Percentiles rank a stretch among this genome's conserved stretches.
These are phyloP conservation scores for Blastomussa wellsi DNA, from an alignment of 92 coral and sea anemone genomes.

Conservation along the genomic window DNA sequence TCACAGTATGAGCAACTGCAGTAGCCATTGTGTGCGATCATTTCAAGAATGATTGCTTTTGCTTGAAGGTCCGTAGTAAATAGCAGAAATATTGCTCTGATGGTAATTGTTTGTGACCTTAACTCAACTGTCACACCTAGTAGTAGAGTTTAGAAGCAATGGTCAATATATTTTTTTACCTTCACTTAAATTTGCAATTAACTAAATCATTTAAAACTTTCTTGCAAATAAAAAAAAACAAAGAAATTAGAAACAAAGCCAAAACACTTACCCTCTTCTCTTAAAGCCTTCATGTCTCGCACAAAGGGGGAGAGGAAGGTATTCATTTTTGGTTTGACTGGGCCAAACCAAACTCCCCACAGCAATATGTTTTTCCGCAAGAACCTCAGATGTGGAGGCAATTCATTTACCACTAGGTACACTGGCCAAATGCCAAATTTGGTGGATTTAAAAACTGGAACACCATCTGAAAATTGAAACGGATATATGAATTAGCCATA, in stretches of 20 bases:
- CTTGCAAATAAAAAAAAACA: no score
- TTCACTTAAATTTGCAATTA: no score
- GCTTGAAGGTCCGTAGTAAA: conserved; percentile 24
- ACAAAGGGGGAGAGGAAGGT: conserved; percentile 1
- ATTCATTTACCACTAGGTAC: conserved; percentile 8
- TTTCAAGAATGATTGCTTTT: conserved; percentile 5
- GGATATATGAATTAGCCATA: no score
- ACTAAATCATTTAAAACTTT: no score
- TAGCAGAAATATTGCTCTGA: conserved; percentile 9
- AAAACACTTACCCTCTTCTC: no score
- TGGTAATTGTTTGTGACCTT: neutral
- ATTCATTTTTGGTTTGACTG: conserved; percentile 7
- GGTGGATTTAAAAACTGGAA: conserved; percentile 30
- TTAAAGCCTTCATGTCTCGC: no score
- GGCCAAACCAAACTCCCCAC: conserved; percentile 30
- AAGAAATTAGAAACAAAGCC: no score
- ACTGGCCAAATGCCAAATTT: conserved; percentile 18
- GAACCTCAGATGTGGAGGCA: conserved; percentile 7
- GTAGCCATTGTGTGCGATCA: conserved; percentile 28
- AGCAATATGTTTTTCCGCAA: neutral
- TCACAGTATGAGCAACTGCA: conserved; percentile 22
- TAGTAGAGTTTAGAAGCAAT: no score
- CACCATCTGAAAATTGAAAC: conserved; percentile 36
- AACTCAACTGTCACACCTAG: neutral
- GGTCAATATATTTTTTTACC: no score